These are phyloP conservation scores for Muscicapa striata DNA, from an alignment of 2,797 vertebrate genomes.

Conservation along the genomic window DNA sequence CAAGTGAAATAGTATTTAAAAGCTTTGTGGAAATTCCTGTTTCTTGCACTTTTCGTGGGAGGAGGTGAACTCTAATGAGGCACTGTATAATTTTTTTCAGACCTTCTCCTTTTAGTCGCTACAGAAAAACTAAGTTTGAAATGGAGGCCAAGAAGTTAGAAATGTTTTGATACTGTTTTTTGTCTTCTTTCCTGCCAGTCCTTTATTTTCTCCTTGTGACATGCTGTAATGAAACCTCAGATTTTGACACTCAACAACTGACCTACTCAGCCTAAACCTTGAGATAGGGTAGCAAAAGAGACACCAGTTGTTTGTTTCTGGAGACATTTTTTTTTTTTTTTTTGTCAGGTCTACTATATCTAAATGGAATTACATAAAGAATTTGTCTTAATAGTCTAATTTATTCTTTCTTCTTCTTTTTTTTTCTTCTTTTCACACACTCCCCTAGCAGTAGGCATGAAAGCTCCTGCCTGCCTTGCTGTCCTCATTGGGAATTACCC, in stretches of 20 bases:
- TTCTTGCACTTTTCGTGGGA: background rate
- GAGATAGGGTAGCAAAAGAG: background rate
- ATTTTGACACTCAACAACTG: background rate
- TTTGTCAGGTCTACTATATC: background rate
- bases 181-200: background rate
- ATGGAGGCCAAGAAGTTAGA: background rate
- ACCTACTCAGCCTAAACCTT: background rate
- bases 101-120: background rate
- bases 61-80: background rate
- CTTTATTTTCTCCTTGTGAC: background rate
- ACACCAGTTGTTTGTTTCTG: background rate
- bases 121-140: background rate
- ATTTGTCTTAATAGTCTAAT: background rate
- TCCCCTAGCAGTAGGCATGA: background rate
- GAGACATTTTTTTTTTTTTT: background rate
- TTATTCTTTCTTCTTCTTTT: background rate
- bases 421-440: fast-evolving
- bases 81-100: background rate
- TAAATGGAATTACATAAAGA: background rate
- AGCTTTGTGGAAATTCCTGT: background rate
- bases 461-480: background rate
- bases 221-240: background rate
- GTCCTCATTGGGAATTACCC: background rate
- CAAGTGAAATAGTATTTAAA: background rate
- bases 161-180: background rate